Evolutionary conservation across 1,140 invertebrate genomes (phyloP), one percentile per base, ranked within the genome.

Genomic region (Saccostrea cuccullata): DNA sequence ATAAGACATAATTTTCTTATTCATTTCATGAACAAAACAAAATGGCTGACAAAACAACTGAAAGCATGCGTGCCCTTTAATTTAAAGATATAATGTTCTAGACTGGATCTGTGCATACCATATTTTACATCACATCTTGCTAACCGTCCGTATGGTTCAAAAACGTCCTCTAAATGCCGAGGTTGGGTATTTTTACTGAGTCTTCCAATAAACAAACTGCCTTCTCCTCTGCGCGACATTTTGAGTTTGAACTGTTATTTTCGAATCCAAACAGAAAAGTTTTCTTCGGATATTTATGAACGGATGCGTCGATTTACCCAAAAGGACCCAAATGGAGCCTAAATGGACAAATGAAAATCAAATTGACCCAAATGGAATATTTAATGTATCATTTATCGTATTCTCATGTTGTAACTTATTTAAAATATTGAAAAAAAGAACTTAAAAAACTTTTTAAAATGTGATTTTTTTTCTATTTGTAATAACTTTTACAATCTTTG

Each of bases 101-200:
- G 26, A 82, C 11, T 82, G 23, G 2, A 9, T 82, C 26, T 23
- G 47, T 47, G 30, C 26, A 36, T 84, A 94, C 94, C 94, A 93
- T 95, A 95, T 94, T 95, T 95, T 13, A 95, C 93, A 92, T 95
- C 95, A 89, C 95, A 95, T 91, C 95, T 89, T 67, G 92, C 73
- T 56, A 95, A 88, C 56, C 93, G 91, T 17, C 95, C 95, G 91
- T 95, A 95, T 47, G 92, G 91, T 91, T 94, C 95, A 91, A 95
- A 95, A 47, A 96, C 99, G 98, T 93, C 97, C 95, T 91, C 99
- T 98, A 91, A 73, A 87, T 94, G 94, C 88, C 94, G 88, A 17
- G 91, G 91, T 86, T 92, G 82, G 1, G 92, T 93, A 77, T 86
- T 92, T 92, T 94, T 94, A 86, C 92, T 93, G 30, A 94, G 83